A percentile compares a stretch with the other conserved stretches of the same genome.
Conservation (phyloP, 2,888 invertebrate genomes). For the Entomobrya multifasciata region DNA sequence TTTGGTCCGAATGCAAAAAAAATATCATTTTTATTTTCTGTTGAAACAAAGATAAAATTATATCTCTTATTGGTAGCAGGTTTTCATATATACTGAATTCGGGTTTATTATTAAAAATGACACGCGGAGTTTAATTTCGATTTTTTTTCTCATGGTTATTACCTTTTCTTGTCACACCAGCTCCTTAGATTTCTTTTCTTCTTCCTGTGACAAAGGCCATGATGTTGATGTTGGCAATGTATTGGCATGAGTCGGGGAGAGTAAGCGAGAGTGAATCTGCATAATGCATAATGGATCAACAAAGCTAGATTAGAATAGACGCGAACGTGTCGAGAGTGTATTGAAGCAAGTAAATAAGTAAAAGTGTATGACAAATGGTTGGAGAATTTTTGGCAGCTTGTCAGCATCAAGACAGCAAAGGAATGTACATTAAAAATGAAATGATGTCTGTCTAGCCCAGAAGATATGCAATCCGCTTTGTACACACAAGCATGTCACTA, state of each 20-base stretch:
- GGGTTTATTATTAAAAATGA: neutral
- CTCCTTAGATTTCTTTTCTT: neutral
- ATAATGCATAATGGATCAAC: neutral
- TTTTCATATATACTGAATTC: neutral
- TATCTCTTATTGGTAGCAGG: no score
- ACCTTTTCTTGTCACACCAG: neutral
- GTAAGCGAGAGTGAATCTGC: neutral
- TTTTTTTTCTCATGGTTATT: no score
- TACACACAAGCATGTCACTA: neutral
- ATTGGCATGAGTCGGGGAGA: neutral
- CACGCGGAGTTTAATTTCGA: neutral
- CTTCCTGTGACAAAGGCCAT: neutral
- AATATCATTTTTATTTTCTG: no score
- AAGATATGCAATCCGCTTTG: neutral
- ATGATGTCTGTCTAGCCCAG: neutral
- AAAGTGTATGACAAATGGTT: slow-evolving; percentile 28
- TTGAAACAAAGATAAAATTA: no score
- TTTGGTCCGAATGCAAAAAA: no score
- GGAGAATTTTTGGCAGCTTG: slow-evolving; percentile 34
- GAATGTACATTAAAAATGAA: slow-evolving; percentile 23
- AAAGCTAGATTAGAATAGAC: neutral
- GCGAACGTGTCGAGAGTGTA: neutral
- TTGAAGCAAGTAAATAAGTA: neutral
- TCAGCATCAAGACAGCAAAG: neutral
- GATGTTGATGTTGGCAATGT: neutral